Percentiles rank a stretch among this genome's conserved stretches.
phyloP scores from a whole-genome alignment of 2,113 vertebrate species.

The Anthoscopus minutus region DNA sequence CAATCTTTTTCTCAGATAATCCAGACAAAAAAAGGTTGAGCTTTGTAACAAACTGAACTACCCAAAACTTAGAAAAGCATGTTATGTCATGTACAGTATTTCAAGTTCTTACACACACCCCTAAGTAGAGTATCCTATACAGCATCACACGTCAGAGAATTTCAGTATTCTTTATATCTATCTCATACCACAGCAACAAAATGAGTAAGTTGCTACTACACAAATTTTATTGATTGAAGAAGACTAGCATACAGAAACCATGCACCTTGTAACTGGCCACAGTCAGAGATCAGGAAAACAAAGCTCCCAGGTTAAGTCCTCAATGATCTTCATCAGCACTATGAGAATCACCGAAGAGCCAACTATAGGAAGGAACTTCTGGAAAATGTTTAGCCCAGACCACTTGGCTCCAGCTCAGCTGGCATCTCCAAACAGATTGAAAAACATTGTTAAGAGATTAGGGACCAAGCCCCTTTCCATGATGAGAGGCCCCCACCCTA shows the following conservation, averaged over 20 bases:
- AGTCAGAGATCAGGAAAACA: not conserved
- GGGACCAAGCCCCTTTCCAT: not conserved
- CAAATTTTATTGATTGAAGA: not conserved
- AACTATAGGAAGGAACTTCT: not conserved
- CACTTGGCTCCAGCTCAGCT: not conserved
- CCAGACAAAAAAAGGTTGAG: not conserved
- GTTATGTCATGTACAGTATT: not conserved
- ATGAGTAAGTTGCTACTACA: not conserved
- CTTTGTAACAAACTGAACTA: not conserved
- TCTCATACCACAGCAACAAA: not conserved
- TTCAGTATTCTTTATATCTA: not conserved
- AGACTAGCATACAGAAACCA: not conserved
- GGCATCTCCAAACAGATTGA: not conserved
- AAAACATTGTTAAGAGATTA: not conserved
- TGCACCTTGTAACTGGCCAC: not conserved
- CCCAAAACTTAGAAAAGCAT: not conserved
- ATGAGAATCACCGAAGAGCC: not conserved
- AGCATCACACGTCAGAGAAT: not conserved
- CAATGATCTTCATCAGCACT: not conserved
- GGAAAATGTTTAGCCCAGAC: not conserved
- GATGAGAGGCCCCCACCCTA: not conserved
- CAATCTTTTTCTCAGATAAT: not conserved
- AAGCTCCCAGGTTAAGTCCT: not conserved
- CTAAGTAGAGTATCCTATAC: not conserved
- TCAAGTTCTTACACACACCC: not conserved